Evolutionary conservation across 1,140 invertebrate species (phyloP), one percentile per base, ranked within the genome.

Genomic region (Tyrophagus putrescentiae): DNA sequence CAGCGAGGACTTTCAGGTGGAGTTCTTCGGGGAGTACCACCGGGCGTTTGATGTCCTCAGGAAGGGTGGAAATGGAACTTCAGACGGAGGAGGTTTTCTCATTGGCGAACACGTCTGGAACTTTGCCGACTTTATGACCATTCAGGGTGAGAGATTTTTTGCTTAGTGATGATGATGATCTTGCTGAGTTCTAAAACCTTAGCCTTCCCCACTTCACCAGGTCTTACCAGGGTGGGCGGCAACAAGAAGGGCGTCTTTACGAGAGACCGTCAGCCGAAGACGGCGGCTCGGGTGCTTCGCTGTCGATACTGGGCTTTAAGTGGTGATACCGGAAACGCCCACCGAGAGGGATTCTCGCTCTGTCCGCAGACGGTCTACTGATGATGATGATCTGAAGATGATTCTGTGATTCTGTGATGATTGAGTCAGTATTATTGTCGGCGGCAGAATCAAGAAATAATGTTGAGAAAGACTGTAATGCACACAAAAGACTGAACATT

Each of bases 21-120:
- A 84, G 56, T 67, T 93, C 45, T 77, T 95, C 67, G 80, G 83
- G 0, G 78, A 83, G 67, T 87, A 95, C 68, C 94, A 95, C 67
- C 79, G 83, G 69, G 88, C 87, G 0, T 96, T 97, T 70, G 92
- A 97, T 72, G 70, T 71, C 32, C 70, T 95, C 16, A 77, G 86
- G 60, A 70, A 72, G 1, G n/a, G n/a, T n/a, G n/a, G n/a, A n/a
- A n/a, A n/a, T n/a, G n/a, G n/a, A n/a, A n/a, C n/a, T n/a, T n/a
- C n/a, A n/a, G n/a, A n/a, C n/a, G n/a, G n/a, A n/a, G 73, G 80
- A 65, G 81, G 82, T 6, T 91, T 84, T 71, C 88, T 97, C 64
- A 81, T 90, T 50, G 93, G 94, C 6, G 93, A 97, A 76, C 92
- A 95, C 75, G 87, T 97, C 42, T 98, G 94, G 94, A 97, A 96